These are phyloP conservation scores for Adelges cooleyi DNA, from an alignment of 1,140 invertebrate genomes.

Conservation along the genomic window DNA sequence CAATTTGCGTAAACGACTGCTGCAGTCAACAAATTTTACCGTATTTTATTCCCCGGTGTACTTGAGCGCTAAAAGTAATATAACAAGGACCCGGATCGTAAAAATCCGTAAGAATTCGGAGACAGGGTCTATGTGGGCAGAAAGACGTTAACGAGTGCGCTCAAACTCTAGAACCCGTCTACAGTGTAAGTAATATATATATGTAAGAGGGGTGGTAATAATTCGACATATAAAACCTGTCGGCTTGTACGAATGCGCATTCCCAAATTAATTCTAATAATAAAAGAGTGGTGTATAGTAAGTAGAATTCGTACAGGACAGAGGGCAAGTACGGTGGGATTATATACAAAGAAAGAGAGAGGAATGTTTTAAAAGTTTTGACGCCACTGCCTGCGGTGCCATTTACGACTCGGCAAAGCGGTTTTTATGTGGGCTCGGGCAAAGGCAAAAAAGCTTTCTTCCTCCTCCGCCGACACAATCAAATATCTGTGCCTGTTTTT, in stretches of 20 bases:
- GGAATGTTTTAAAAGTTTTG: constrained; percentile 26
- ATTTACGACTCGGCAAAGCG: background rate
- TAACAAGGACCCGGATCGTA: background rate
- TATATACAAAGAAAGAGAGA: background rate
- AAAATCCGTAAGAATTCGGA: background rate
- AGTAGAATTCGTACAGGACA: too few relatives aligned
- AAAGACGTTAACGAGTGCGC: constrained; percentile 12
- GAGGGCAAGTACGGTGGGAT: background rate
- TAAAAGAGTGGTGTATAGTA: constrained; percentile 6
- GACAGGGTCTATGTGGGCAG: background rate
- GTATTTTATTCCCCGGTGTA: too few relatives aligned
- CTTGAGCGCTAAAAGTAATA: too few relatives aligned
- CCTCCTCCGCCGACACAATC: background rate
- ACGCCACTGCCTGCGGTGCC: background rate
- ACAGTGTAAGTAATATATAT: background rate
- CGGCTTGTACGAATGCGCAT: background rate
- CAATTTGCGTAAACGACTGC: constrained; percentile 8
- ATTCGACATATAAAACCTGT: constrained; percentile 11
- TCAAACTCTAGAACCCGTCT: too few relatives aligned
- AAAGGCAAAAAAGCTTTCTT: background rate
- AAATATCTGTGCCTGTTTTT: constrained; percentile 6
- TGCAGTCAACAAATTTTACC: too few relatives aligned
- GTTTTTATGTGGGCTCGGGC: constrained; percentile 1
- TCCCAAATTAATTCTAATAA: constrained; percentile 18
- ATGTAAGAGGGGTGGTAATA: background rate